Evolutionary conservation across 2,113 vertebrate genomes (phyloP), one percentile per base, ranked within the genome.

Genomic region (Epinephelus cyanopodus): DNA sequence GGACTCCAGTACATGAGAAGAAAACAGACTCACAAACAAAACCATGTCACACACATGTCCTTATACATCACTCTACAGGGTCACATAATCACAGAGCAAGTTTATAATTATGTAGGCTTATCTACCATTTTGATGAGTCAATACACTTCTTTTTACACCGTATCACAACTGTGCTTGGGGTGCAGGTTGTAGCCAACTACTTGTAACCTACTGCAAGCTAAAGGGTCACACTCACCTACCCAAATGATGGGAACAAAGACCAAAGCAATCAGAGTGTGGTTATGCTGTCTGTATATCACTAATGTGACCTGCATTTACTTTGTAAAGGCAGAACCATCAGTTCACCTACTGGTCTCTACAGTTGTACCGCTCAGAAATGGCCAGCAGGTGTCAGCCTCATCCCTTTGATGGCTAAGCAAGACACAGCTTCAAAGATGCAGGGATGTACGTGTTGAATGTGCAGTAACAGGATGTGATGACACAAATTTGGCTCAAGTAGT

Each of bases 381-480:
- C 47, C 91, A 84, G 77, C 67, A 92, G 89, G 77, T 85, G 89
- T 88, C 91, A 85, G 6, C 29, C 47, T 70, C 12, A 27, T 3
- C 23, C 6, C 10, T 62, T 42, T 37, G 42, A 57, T 60, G 29
- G 23, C 7, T 25, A 3, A 53, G 53, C 15, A 2, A 45, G 39
- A 70, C 29, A 42, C 47, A 69, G 18, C 37, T 15, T 54, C 15
- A 25, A 42, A 54, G 60, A 27, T 66, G 19, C 13, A 48, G 18
- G 50, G 29, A 10, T 75, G 60, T 45, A 15, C 1, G 25, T 47
- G 23, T 13, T 52, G 18, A 19, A 27, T 19, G 18, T 14, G 25
- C 8, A 23, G 39, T 23, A 39, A 5, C 48, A 37, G 25, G 6
- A 19, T 39, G 27, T 37, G 17, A 13, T 52, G 17, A 13, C 21